Conservation (phyloP, 2,113 vertebrate genomes). For the Chaetura pelagica region DNA sequence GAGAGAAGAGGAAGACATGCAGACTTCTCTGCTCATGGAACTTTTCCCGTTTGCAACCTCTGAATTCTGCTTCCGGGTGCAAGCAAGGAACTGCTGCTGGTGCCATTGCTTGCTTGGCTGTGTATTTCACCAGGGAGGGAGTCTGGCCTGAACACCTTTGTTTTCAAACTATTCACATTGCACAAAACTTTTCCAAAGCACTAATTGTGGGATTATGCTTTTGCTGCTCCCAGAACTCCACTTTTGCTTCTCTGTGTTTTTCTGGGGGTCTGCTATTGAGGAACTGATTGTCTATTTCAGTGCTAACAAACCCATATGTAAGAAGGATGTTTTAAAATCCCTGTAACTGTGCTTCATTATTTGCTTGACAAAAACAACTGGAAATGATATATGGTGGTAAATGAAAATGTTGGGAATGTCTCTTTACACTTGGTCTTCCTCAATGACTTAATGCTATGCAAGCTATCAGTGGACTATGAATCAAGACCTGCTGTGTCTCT, state of each 20-base stretch:
- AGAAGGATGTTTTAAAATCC: neutral
- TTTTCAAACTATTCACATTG: neutral
- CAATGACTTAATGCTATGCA: neutral
- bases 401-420: neutral
- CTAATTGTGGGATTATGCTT: neutral
- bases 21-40: neutral
- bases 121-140: neutral
- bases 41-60: neutral
- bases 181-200: neutral
- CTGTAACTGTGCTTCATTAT: neutral
- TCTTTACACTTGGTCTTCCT: neutral
- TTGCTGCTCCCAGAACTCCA: neutral
- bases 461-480: neutral
- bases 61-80: neutral
- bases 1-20: accelerated
- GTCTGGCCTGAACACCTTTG: neutral
- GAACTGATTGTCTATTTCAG: neutral
- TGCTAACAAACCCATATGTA: neutral
- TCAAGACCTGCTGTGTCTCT: neutral
- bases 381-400: neutral
- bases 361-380: neutral
- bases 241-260: neutral
- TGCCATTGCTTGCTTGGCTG: neutral
- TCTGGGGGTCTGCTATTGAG: neutral
- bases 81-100: neutral